These are phyloP conservation scores for Lepidurus couesii DNA, from an alignment of 1,140 invertebrate genomes.

Conservation along the genomic window DNA sequence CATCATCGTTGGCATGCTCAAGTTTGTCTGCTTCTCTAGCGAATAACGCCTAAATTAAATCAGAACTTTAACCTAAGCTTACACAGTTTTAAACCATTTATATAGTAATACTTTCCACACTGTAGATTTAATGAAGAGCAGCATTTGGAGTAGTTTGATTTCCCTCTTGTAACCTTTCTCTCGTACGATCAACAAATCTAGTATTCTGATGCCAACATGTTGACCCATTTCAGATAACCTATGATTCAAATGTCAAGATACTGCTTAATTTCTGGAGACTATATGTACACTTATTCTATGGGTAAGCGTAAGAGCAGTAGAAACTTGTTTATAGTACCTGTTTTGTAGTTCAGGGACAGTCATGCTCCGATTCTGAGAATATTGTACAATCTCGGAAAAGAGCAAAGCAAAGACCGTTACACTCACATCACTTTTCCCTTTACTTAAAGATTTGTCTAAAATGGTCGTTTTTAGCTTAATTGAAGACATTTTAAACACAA, in stretches of 20 bases:
- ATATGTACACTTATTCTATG: background rate
- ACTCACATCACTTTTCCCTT: conserved; percentile 86
- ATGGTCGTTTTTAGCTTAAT: conserved; percentile 62
- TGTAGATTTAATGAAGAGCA: conserved; percentile 92
- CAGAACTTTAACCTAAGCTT: conserved; percentile 32
- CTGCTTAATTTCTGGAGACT: conserved; percentile 27
- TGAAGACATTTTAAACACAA: conserved; percentile 26
- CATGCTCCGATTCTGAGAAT: conserved; percentile 91
- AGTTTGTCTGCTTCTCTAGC: conserved; percentile 97
- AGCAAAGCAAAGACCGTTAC: conserved; percentile 89
- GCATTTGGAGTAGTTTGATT: conserved; percentile 88
- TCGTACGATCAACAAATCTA: conserved; percentile 88
- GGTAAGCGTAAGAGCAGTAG: conserved; percentile 2
- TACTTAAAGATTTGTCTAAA: conserved; percentile 83
- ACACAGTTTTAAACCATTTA: conserved; percentile 36
- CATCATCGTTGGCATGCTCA: conserved; percentile 97
- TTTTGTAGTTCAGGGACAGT: conserved; percentile 91
- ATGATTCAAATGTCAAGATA: conserved; percentile 34
- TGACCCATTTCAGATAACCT: conserved; percentile 89
- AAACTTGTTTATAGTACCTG: conserved; percentile 56
- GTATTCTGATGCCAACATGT: conserved; percentile 86
- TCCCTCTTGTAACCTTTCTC: conserved; percentile 92
- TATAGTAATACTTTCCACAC: conserved; percentile 77
- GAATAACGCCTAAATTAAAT: conserved; percentile 70
- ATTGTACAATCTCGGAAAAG: conserved; percentile 97